Evolutionary conservation across 2,888 invertebrate species (phyloP).

Genomic region (Dolomedes plantarius): DNA sequence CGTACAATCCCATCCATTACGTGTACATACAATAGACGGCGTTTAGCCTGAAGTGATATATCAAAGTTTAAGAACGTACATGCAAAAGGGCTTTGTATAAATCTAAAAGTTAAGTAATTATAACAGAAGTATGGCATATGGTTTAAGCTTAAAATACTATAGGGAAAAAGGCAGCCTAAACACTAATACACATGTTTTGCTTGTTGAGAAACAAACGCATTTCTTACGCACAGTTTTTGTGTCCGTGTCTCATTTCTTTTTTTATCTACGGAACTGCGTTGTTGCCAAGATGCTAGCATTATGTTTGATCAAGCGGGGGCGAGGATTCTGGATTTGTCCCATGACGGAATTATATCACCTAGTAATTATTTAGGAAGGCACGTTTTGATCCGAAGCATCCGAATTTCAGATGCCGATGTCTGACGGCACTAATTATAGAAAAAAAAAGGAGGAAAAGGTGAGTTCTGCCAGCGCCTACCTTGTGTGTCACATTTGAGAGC

Average conservation of each 20-base stretch:
- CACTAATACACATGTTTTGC: too few species aligned
- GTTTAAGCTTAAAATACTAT: too few species aligned
- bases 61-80: too few species aligned
- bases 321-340: slow-evolving; percentile 49
- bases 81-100: too few species aligned
- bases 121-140: too few species aligned
- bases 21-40: too few species aligned
- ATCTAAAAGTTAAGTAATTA: too few species aligned
- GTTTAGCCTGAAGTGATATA: too few species aligned
- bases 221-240: neutral
- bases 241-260: neutral
- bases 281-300: neutral
- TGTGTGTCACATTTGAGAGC: neutral
- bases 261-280: neutral
- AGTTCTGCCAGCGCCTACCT: neutral
- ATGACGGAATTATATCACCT: slow-evolving; percentile 58
- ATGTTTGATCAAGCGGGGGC: slow-evolving; percentile 17
- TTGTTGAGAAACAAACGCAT: too few species aligned
- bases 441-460: neutral
- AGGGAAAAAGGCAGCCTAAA: too few species aligned
- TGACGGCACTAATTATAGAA: neutral
- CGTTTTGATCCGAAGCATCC: neutral
- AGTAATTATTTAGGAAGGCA: slow-evolving; percentile 26
- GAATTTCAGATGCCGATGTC: neutral
- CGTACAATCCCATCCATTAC: too few species aligned